Base-by-base conservation (phyloP, 2,113 vertebrate species). In the Corythornis cristatus region DNA sequence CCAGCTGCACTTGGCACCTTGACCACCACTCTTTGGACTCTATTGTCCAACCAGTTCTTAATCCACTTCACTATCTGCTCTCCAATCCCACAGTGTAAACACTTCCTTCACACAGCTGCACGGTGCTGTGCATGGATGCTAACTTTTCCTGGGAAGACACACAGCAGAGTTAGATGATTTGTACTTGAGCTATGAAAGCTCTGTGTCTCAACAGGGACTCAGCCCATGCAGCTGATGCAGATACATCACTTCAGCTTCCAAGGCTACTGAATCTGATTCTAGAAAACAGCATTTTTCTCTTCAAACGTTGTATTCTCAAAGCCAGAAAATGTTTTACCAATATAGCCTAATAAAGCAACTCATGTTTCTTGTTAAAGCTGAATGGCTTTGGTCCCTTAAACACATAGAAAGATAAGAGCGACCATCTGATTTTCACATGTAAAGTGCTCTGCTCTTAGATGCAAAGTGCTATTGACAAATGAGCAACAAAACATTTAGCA, bases 41-140 rank as follows among this genome's bases (percentile, higher is more conserved):
- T 37, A 37, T 37, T 37, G 37, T 37, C 37, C 37, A 37, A 37
- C 37, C 37, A 37, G 37, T 37, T 37, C 37, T 37, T 37, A 37
- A 37, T 37, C 37, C 37, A 37, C 37, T 37, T 37, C 37, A 37
- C 37, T 37, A 37, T 37, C 37, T 37, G 37, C 37, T 37, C 37
- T 37, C 37, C 37, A 37, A 37, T 37, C 37, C 37, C 58, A 33
- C 61, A 15, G 6, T 2, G 25, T 5, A 60, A 85, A 72, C 13
- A 1, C 43, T 33, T 35, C 25, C 66, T 53, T 46, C 37, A 21
- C 3, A 0, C 53, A 40, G 5, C 4, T 0, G 15, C 2, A 0
- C 1, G 51, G 58, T 28, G 67, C 54, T 42, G 75, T 42, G 40
- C 10, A 21, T 0, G 42, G 60, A 43, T 1, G 29, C 65, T 58